phyloP scores from a whole-genome alignment of 2,888 invertebrate species.

The Halictus ligatus region DNA sequence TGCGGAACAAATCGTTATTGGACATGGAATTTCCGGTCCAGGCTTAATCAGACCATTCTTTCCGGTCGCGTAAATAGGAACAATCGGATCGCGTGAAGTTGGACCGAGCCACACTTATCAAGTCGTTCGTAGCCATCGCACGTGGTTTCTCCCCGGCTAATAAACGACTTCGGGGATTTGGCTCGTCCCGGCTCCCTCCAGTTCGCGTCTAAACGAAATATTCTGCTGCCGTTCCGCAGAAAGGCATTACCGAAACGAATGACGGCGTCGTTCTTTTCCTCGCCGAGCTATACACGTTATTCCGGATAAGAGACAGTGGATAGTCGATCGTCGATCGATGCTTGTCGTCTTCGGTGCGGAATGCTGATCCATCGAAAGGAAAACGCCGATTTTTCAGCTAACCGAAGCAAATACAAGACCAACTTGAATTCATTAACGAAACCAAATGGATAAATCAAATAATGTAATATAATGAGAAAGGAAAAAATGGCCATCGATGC shows the following conservation, averaged over 20 bases:
- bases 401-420: background rate
- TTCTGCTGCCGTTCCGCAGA: conserved; percentile 32
- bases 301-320: conserved; percentile 19
- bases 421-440: too few species aligned
- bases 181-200: conserved; percentile 45
- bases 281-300: conserved; percentile 21
- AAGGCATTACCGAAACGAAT: conserved; percentile 56
- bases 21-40: background rate
- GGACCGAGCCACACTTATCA: conserved; percentile 42
- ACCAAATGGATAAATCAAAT: too few species aligned
- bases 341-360: background rate
- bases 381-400: conserved; percentile 30
- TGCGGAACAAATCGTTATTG: background rate
- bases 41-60: conserved; percentile 22
- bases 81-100: conserved; percentile 19
- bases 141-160: conserved; percentile 58
- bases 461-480: too few species aligned
- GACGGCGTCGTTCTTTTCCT: conserved; percentile 30
- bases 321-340: conserved; percentile 36
- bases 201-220: conserved; percentile 47
- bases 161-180: conserved; percentile 71
- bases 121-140: conserved; percentile 48
- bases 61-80: background rate
- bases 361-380: conserved; percentile 23
- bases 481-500: background rate